Evolutionary conservation across 2,113 vertebrate genomes (phyloP), one percentile per base, ranked within the genome.

Genomic region (Choloepus hoffmanni): DNA sequence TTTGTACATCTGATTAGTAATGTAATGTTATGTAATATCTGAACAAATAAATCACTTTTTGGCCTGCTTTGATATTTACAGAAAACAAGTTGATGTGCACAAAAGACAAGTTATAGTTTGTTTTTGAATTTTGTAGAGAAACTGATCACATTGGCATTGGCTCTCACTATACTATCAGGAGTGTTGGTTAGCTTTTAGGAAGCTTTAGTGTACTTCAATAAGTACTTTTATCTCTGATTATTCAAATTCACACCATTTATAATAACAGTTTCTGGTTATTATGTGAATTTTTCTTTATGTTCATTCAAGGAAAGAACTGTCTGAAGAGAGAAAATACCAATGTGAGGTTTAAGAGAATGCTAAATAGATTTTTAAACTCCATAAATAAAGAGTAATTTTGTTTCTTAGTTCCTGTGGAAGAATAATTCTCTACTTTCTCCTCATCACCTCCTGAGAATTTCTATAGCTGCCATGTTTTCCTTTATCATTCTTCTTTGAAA

Each of bases 131-230:
- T 92, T 88, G 19, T 23, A 73, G 30, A 73, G 85, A 95, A 94
- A 91, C 62, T 40, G 45, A 89, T 95, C 89, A 93, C 48, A 43
- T 72, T 86, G 88, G 26, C 83, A 94, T 73, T 78, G 36, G 18
- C 30, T 78, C 45, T 85, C 43, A 67, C 65, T 36, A 19, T 1
- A 60, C 18, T 58, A 7, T 88, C 28, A 89, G 28, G 55, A 62
- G 5, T 81, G 40, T 91, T 76, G 90, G 16, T 70, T 84, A 84
- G 28, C 43, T 95, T 89, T 86, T 85, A 53, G 26, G 55, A 94
- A 94, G 43, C 93, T 96, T 68, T 85, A 65, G n/a, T 76, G 60
- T 63, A 77, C 33, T 82, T 81, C 79, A 33, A 24, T 78, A 79
- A 45, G 40, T 23, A 23, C 40, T 87, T 92, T 76, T 85, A 76